Evolutionary conservation across 2,888 invertebrate genomes (phyloP), one percentile per base, ranked within the genome.

Genomic region (Operophtera brumata): DNA sequence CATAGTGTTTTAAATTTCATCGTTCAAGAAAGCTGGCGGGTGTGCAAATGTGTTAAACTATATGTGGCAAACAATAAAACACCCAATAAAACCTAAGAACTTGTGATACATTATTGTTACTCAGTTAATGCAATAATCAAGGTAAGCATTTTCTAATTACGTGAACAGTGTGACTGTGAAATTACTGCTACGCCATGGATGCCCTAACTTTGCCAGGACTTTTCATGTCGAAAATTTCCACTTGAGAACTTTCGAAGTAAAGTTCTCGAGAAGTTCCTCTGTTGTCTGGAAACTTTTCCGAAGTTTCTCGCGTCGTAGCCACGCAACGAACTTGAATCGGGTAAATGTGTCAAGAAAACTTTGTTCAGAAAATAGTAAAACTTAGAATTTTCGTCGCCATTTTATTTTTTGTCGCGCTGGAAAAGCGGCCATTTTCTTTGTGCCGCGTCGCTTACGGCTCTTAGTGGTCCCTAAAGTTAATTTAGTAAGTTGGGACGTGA

Each of bases 401-500:
- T 90, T 91, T 91, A 91, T 88, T 90, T 90, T 90, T 90, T 90
- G 90, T 90, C 88, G 89, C 82, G 90, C 89, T 90, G 91, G 91
- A 91, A 91, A 91, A 91, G 91, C 91, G 91, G 91, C 91, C 91
- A 91, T 91, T 91, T 91, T 91, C 91, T 91, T 89, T 89, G 86
- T 90, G 90, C 91, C 91, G 90, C 91, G 91, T 91, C 90, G 90
- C 85, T 86, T 86, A 87, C 84, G 80, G 82, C 79, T 78, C 74
- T 80, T 77, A 86, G 86, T 84, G 86, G 85, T 86, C 86, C 81
- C 61, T 80, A 84, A 88, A 90, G 89, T 88, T 88, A 87, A 86
- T 80, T 86, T 85, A 83, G 83, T 83, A 87, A 87, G 85, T 86
- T 85, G 75, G 79, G 82, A 76, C 81, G 86, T 88, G 88, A 89